Conservation (phyloP, 2,888 invertebrate species). For the Cephus pygmeus region DNA sequence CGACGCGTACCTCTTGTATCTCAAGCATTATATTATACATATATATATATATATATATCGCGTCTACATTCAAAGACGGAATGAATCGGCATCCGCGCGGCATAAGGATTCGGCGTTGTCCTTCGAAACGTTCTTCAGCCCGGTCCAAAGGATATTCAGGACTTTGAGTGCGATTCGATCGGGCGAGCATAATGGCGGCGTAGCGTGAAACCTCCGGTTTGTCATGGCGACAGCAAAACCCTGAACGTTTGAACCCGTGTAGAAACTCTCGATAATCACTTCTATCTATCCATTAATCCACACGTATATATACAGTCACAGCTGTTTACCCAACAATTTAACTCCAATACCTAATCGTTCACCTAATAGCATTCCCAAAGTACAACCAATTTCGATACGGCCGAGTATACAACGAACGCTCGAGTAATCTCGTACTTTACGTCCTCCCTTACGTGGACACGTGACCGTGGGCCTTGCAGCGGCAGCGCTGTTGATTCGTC, state of each 20-base stretch:
- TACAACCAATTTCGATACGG: neutral
- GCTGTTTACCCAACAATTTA: neutral
- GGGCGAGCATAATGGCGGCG: neutral
- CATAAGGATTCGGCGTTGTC: neutral
- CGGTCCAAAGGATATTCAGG: neutral
- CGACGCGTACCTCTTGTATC: neutral
- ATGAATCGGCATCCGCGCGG: neutral
- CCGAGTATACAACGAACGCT: neutral
- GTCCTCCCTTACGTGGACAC: neutral
- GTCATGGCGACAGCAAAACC: neutral
- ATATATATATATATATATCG: conserved; percentile 1
- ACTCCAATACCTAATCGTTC: neutral
- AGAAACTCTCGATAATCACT: neutral
- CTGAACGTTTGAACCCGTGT: neutral
- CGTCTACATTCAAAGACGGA: neutral
- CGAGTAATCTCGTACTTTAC: neutral
- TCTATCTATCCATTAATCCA: neutral
- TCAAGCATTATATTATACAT: neutral
- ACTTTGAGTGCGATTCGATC: neutral
- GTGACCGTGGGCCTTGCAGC: neutral
- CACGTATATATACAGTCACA: too few relatives aligned
- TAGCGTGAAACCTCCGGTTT: neutral
- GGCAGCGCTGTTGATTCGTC: neutral
- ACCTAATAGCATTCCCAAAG: neutral
- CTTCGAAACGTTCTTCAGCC: neutral